Base-by-base conservation (phyloP, 2,113 vertebrate species). In the Cavia aperea region DNA sequence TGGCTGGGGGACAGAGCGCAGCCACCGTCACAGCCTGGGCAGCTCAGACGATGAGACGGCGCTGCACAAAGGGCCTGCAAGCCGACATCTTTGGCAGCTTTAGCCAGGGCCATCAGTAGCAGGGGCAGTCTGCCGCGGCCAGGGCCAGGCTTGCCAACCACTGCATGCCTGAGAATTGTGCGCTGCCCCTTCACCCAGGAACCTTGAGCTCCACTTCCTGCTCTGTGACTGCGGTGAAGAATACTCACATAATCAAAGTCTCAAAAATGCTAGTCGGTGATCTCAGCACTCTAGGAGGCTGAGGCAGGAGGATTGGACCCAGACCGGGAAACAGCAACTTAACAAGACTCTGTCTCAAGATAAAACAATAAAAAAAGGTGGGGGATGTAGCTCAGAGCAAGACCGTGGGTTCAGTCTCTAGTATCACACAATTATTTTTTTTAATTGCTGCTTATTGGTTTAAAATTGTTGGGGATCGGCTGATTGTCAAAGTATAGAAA, bases 391-490 rank as follows among this genome's bases (percentile, higher is more conserved):
- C 77, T 36, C 18, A 56, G 77, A 23, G 77, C 33, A 12, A 36
- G 33, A 23, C 18, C 51, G 51, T 36, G 16, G 46, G 26, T 51
- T 77, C 24, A 18, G 31, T 51, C 14, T 77, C 26, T 77, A 31
- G 26, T 29, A 77, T 29, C 73, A 31, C 43, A 77, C 26, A 31
- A 31, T 33, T 63, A 46, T 58, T 58, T 8, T 56, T 56, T 56
- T 75, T 75, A 72, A 70, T 51, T 36, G 33, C 62, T 54, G 14
- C 14, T 49, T 58, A 84, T 81, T 13, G 33, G 21, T 86, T 79
- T 89, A 77, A 81, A 43, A 86, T 29, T 79, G 68, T 77, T 91
- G 81, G 62, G 72, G 36, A 88, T 51, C 89, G 49, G 21, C 78
- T 66, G 49, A 79, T 5, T 86, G 26, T 89, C 83, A 92, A 63